phyloP scores from a whole-genome alignment of 2,113 vertebrate species.

The Scomber scombrus region DNA sequence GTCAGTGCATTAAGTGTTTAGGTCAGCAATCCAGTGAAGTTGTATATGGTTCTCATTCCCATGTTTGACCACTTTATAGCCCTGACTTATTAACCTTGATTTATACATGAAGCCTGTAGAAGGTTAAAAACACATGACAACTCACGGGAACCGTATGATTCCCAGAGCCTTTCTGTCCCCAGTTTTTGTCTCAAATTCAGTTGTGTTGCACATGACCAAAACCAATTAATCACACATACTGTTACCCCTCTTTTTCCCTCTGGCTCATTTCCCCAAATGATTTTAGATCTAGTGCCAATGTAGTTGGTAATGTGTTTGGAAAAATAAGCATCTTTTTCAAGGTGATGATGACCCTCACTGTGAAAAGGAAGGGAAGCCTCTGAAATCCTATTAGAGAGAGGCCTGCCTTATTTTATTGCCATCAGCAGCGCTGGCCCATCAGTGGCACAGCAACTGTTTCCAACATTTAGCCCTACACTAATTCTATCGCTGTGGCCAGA shows the following conservation, averaged over 20 bases:
- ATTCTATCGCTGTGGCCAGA: conserved; percentile 64
- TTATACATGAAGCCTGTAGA: conserved; percentile 19
- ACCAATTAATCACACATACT: conserved; percentile 39
- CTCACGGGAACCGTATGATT: conserved; percentile 61
- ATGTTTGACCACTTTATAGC: background rate
- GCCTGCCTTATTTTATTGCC: conserved; percentile 64
- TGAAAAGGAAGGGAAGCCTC: conserved; percentile 51
- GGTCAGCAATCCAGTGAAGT: background rate
- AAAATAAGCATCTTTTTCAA: conserved; percentile 77
- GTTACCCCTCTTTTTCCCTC: conserved; percentile 36
- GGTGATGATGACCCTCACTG: conserved; percentile 74
- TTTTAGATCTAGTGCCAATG: conserved; percentile 62
- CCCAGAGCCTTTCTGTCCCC: conserved; percentile 36
- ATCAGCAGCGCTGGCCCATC: conserved; percentile 60
- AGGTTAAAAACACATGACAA: conserved; percentile 20
- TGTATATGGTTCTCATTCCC: conserved; percentile 4
- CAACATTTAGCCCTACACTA: conserved; percentile 59
- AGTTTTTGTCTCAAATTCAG: conserved; percentile 43
- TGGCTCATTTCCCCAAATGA: conserved; percentile 51
- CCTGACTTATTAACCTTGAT: background rate
- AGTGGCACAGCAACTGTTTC: conserved; percentile 64
- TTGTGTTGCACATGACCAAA: conserved; percentile 52
- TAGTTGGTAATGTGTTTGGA: conserved; percentile 63
- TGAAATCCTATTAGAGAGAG: conserved; percentile 75
- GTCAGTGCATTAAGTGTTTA: conserved; percentile 18